Percentiles rank a stretch among this genome's conserved stretches.
phyloP scores from a whole-genome alignment of 2,888 invertebrate species.

The Fabriciana adippe region DNA sequence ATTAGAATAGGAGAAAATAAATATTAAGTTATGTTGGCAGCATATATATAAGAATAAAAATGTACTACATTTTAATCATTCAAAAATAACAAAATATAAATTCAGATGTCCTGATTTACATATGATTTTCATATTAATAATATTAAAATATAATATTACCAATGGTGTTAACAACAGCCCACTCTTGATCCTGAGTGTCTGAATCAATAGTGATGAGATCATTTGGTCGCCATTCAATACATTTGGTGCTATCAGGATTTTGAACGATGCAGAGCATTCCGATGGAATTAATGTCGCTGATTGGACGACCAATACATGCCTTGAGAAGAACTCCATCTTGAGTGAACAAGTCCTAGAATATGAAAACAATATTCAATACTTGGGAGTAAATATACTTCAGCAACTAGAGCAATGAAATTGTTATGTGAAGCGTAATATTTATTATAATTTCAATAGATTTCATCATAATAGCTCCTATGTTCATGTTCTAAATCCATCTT shows the following conservation, averaged over 20 bases:
- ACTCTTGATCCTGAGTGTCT: conserved; percentile 90
- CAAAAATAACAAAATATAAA: no score
- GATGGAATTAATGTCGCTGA: conserved; percentile 84
- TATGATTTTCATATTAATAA: conserved; percentile 4
- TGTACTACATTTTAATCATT: no score
- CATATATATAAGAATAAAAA: no score
- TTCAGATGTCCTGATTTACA: neutral
- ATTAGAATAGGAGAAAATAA: no score
- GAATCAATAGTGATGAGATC: conserved; percentile 89
- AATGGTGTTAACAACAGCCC: conserved; percentile 91
- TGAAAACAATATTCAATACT: neutral
- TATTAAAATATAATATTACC: conserved; percentile 57
- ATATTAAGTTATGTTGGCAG: no score
- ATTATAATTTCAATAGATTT: no score
- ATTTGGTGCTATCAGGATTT: conserved; percentile 82
- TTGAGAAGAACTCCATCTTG: conserved; percentile 90
- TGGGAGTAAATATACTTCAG: neutral
- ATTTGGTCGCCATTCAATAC: conserved; percentile 92
- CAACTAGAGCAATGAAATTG: no score
- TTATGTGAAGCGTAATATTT: no score
- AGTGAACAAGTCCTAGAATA: conserved; percentile 86
- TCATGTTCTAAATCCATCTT: no score
- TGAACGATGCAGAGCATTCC: conserved; percentile 87
- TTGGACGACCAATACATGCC: conserved; percentile 83
- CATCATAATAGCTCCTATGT: no score